Evolutionary conservation across 2,113 vertebrate genomes (phyloP).

Genomic region (Machaerirhynchus nigripectus): DNA sequence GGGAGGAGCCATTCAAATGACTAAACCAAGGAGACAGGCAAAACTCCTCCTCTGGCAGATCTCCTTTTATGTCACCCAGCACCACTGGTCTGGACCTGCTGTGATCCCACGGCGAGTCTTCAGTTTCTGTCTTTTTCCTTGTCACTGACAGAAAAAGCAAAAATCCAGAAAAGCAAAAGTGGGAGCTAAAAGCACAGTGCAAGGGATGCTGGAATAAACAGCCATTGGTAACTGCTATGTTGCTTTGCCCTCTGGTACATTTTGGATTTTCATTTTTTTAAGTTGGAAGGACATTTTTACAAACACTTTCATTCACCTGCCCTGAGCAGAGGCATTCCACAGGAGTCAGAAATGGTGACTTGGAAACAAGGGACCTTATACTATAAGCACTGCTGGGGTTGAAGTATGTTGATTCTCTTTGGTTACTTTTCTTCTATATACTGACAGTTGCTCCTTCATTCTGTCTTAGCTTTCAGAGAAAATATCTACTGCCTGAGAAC

Average conservation of each 20-base stretch:
- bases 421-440: background rate
- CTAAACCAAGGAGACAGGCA: background rate
- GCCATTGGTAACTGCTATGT: background rate
- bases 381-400: background rate
- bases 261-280: background rate
- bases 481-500: background rate
- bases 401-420: background rate
- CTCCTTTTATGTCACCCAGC: background rate
- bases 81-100: background rate
- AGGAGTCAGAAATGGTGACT: background rate
- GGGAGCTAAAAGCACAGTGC: background rate
- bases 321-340: background rate
- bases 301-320: background rate
- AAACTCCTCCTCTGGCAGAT: background rate
- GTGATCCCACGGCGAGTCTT: rapidly evolving
- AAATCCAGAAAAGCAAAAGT: background rate
- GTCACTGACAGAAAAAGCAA: too few species aligned
- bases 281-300: background rate
- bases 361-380: background rate
- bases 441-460: background rate
- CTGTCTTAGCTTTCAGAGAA: background rate
- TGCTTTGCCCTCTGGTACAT: background rate
- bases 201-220: background rate
- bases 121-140: background rate
- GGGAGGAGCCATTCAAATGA: background rate